Conservation (phyloP, 2,888 invertebrate species). For the Magallana nippona region DNA sequence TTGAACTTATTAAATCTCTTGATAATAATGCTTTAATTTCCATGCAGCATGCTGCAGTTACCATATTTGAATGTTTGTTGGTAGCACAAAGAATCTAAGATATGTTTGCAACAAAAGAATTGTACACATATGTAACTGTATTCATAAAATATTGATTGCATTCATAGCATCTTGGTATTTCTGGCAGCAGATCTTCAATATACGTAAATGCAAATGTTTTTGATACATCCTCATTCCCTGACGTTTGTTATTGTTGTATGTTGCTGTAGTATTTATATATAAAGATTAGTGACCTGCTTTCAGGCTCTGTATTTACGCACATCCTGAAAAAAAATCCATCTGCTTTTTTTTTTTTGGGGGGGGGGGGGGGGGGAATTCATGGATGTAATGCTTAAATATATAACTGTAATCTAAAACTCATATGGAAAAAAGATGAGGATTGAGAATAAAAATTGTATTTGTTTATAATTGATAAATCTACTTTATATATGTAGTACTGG, state of each 20-base stretch:
- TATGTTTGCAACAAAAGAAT: too few relatives aligned
- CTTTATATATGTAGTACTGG: neutral
- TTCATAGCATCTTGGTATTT: neutral
- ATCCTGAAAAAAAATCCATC: neutral
- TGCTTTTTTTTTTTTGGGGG: neutral
- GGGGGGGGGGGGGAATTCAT: too few relatives aligned
- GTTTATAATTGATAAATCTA: neutral
- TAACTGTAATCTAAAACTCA: too few relatives aligned
- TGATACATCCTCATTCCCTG: conserved; percentile 4
- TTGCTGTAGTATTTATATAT: neutral
- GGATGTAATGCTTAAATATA: neutral
- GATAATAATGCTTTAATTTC: too few relatives aligned
- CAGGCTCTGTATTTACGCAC: neutral
- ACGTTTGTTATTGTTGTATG: conserved; percentile 6
- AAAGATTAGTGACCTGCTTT: neutral
- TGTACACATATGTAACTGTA: too few relatives aligned
- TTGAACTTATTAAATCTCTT: too few relatives aligned
- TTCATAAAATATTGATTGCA: too few relatives aligned
- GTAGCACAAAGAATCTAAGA: too few relatives aligned
- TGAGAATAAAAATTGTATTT: neutral
- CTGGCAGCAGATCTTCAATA: neutral
- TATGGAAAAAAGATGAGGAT: too few relatives aligned
- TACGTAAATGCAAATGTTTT: conserved; percentile 24
- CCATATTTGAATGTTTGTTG: too few relatives aligned
- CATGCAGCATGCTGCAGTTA: too few relatives aligned